Evolutionary conservation across 1,140 invertebrate species (phyloP), one percentile per base, ranked within the genome.

Genomic region (Ceratoteleas bidentatus): DNA sequence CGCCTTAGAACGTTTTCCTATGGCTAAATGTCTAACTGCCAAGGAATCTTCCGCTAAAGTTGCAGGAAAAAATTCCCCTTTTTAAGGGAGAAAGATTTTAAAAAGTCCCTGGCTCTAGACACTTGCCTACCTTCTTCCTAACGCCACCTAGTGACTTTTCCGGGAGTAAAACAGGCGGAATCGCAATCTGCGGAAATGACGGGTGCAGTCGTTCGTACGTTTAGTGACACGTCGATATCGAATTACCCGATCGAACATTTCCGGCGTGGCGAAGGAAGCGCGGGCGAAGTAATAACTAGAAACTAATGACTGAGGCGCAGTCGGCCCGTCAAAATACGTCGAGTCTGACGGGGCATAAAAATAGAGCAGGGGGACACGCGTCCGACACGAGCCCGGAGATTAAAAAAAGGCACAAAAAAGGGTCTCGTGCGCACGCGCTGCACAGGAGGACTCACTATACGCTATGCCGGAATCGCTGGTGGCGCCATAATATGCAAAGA

Each of bases 341-440:
- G 50, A 69, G 66, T 64, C 60, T 62, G 75, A 64, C 53, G 33
- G 47, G 60, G 66, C 58, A 65, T 78, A 78, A 79, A 73, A 72
- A 72, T 66, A 66, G 61, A 58, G 64, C 54, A 61, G 68, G 76
- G 75, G 49, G 53, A 79, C 76, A 79, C 66, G 68, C 76, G 76
- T 61, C 68, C 36, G 66, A 79, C 76, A 66, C 76, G 76, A 79
- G 76, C 36, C 68, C 61, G 60, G 52, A 60, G 76, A 79, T 79
- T 72, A 49, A 72, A 78, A 79, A 72, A 76, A 72, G 52, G 1
- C 11, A 65, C 54, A 66, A 70, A 78, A 72, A 78, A 66, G 49
- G 66, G 72, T 52, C 36, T 56, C 52, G 24, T 60, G 9, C 34
- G 34, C 34, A 9, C 5, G 34, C 34, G 34, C 34, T 36, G 5